phyloP scores from a whole-genome alignment of 2,888 invertebrate genomes.

The Spilarctia lutea region DNA sequence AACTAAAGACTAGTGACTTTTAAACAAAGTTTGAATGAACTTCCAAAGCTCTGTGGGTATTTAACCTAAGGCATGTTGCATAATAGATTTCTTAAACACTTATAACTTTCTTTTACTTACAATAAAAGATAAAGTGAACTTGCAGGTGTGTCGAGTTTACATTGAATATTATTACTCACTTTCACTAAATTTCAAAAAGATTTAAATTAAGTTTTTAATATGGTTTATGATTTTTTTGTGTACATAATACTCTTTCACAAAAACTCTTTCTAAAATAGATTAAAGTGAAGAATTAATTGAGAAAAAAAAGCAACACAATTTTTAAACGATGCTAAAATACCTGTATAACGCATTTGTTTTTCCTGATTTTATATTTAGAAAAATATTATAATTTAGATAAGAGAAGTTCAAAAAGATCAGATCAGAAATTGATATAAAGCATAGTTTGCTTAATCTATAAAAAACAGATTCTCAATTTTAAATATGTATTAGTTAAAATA shows the following conservation, averaged over 20 bases:
- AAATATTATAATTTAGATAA: too few relatives aligned
- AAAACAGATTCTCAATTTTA: too few relatives aligned
- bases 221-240: constrained; percentile 4
- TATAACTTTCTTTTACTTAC: not conserved
- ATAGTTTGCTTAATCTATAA: too few relatives aligned
- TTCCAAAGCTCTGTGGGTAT: constrained; percentile 12
- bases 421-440: too few relatives aligned
- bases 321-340: too few relatives aligned
- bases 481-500: too few relatives aligned
- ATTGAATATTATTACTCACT: constrained; percentile 34
- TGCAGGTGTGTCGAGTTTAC: constrained; percentile 38
- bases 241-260: not conserved
- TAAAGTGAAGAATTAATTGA: not conserved
- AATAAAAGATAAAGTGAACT: constrained; percentile 17
- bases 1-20: constrained; percentile 18
- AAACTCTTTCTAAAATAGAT: not conserved
- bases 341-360: too few relatives aligned
- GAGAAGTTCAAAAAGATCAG: too few relatives aligned
- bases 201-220: not conserved
- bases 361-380: too few relatives aligned
- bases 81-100: constrained; percentile 41
- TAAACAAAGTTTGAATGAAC: constrained; percentile 38
- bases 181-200: not conserved
- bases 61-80: constrained; percentile 30
- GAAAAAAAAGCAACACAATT: not conserved